Evolutionary conservation across 2,113 vertebrate genomes (phyloP).

Genomic region (Fulmarus glacialis): DNA sequence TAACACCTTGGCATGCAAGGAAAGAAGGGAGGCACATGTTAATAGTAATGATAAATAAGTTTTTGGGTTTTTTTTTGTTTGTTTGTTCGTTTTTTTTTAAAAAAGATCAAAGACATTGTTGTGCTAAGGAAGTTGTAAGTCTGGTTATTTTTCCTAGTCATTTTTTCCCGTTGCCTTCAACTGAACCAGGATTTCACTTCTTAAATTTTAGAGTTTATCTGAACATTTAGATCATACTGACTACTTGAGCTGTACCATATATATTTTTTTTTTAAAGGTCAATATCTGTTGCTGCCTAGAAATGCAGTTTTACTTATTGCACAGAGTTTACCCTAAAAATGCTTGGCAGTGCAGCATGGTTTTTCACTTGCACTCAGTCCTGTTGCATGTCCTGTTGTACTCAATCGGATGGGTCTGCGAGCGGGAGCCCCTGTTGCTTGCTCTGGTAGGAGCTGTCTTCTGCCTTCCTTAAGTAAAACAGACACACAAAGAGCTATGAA

Average conservation of each 20-base stretch:
- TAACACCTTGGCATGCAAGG: not conserved
- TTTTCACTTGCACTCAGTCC: not conserved
- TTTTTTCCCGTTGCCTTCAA: not conserved
- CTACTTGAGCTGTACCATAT: not conserved
- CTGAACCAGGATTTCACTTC: not conserved
- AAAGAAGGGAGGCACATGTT: not conserved
- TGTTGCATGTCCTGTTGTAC: rapidly evolving
- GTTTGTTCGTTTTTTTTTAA: too few species aligned
- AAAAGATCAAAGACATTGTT: too few species aligned
- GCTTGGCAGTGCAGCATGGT: rapidly evolving
- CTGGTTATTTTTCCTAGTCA: not conserved
- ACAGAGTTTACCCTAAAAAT: not conserved
- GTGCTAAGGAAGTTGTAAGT: not conserved
- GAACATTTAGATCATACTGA: not conserved
- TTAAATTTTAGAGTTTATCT: not conserved
- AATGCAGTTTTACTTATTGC: not conserved
- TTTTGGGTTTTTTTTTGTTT: too few species aligned
- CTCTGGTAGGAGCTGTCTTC: not conserved
- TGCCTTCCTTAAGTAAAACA: not conserved
- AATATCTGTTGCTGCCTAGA: not conserved
- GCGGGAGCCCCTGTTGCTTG: not conserved
- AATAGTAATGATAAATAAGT: not conserved
- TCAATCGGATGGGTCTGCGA: rapidly evolving
- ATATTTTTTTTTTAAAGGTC: not conserved
- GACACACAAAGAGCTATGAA: not conserved